A percentile compares a stretch with the other conserved stretches of the same genome.
phyloP scores from a whole-genome alignment of 2,888 invertebrate species.

The Heteromurus nitidus region DNA sequence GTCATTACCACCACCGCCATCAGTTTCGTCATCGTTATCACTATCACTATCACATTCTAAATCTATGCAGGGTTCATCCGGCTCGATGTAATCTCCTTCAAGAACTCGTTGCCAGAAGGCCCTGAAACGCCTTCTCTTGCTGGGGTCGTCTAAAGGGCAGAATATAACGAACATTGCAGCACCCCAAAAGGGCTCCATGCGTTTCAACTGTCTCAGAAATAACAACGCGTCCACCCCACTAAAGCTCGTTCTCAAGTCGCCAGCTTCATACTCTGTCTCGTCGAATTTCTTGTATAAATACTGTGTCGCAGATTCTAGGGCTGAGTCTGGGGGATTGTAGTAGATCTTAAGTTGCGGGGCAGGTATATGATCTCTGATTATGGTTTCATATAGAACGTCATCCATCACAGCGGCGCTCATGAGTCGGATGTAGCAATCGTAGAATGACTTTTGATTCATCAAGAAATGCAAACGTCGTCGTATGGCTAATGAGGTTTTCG shows the following conservation, averaged over 20 bases:
- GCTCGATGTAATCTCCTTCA: no score
- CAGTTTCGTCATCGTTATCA: no score
- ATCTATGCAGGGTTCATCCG: no score
- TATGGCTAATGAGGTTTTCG: slow-evolving; percentile 69
- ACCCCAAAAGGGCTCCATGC: slow-evolving; percentile 46
- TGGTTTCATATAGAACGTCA: slow-evolving; percentile 43
- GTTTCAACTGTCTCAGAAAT: slow-evolving; percentile 34
- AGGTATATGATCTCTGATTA: slow-evolving; percentile 32
- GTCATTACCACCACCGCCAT: no score
- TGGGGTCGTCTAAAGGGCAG: slow-evolving; percentile 16
- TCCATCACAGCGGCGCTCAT: slow-evolving; percentile 63
- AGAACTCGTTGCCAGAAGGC: no score
- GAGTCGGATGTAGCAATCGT: slow-evolving; percentile 53
- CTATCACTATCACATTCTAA: no score
- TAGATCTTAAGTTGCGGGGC: slow-evolving; percentile 48
- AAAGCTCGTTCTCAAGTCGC: background rate
- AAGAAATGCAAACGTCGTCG: slow-evolving; percentile 69
- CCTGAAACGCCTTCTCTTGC: background rate
- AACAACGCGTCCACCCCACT: slow-evolving; percentile 38
- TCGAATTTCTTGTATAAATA: slow-evolving; percentile 56
- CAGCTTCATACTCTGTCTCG: background rate
- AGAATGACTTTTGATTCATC: slow-evolving; percentile 59
- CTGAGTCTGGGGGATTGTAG: slow-evolving; percentile 29
- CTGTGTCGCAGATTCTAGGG: slow-evolving; percentile 26
- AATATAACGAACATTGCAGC: slow-evolving; percentile 39